These are phyloP conservation scores for Dipodomys merriami DNA, from an alignment of 2,113 vertebrate genomes.

Conservation along the genomic window DNA sequence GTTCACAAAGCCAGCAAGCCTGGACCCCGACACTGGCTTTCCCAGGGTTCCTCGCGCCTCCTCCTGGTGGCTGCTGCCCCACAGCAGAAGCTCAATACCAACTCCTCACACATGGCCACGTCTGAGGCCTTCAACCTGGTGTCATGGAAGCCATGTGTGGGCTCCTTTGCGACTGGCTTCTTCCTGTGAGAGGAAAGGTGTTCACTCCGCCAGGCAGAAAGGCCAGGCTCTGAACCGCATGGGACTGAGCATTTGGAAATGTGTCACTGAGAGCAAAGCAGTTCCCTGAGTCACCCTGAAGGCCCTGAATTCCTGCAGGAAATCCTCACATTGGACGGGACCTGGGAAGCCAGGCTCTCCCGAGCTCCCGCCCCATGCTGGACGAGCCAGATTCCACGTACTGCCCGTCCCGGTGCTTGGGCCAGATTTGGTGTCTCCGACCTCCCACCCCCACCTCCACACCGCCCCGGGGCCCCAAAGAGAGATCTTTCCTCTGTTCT, in stretches of 20 bases:
- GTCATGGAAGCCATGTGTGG: not conserved
- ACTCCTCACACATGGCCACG: not conserved
- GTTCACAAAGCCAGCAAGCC: not conserved
- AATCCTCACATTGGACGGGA: not conserved
- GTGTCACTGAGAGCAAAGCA: not conserved
- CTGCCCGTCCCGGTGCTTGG: not conserved
- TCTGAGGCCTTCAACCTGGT: too few relatives aligned
- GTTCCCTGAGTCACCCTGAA: not conserved
- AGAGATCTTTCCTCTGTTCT: not conserved
- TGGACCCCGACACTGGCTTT: too few relatives aligned
- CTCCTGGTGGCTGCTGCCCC: not conserved
- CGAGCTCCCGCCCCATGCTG: fast-evolving
- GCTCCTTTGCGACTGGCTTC: not conserved
- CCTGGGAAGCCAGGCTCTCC: not conserved
- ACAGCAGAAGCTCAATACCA: too few relatives aligned
- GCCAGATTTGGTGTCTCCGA: not conserved
- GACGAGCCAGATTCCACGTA: not conserved
- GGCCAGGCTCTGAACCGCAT: too few relatives aligned
- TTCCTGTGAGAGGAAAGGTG: not conserved
- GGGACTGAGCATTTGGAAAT: not conserved
- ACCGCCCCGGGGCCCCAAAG: not conserved
- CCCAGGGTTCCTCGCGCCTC: not conserved
- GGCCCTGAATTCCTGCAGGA: not conserved
- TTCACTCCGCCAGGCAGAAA: too few relatives aligned
- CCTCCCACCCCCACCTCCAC: too few relatives aligned